Base-by-base conservation (phyloP, 2,888 invertebrate genomes). In the Calephelis perditalis region DNA sequence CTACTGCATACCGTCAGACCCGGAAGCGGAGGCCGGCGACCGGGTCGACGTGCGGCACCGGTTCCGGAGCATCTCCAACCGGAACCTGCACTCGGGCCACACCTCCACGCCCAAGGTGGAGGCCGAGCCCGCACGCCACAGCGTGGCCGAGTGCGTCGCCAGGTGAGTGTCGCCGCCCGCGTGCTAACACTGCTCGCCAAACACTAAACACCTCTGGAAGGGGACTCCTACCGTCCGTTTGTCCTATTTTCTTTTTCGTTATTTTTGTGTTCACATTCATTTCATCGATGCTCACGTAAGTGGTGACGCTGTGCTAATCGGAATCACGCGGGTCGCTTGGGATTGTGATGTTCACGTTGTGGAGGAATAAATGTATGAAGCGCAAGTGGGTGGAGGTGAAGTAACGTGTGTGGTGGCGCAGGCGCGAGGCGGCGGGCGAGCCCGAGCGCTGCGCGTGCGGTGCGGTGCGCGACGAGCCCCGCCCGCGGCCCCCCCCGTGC, bases 1-100 rank as follows among this genome's bases (percentile, higher is more conserved):
- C 75, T 89, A 87, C 73, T 82, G 85, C 74, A 77, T 87, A 47
- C 79, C 83, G 8, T 81, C 84, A 26, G 86, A 86, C 61, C 74
- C 76, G 49, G 84, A 84, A 63, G 73, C 68, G 63, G 80, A 76
- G 26, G 62, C 63, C 56, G 78, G 64, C 35, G 59, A 44, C 52
- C 65, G 63, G 57, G 76, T 81, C 36, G 86, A 87, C 76, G 76
- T 83, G 60, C 73, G 86, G 26, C 73, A 77, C 57, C 71, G 82
- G 62, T 73, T 86, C 68, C 73, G 71, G 67, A 79, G 81, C 63
- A 71, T 78, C 55, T 84, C 84, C 37, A 78, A 76, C 71, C 77
- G 70, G 56, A 73, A 78, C 49, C 73, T 79, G 46, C 72, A 75
- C 57, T 77, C 68, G 26, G 67, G 71, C 56, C 60, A 68, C 56